Conservation (phyloP, 2,113 vertebrate genomes). For the Dasypus novemcinctus region DNA sequence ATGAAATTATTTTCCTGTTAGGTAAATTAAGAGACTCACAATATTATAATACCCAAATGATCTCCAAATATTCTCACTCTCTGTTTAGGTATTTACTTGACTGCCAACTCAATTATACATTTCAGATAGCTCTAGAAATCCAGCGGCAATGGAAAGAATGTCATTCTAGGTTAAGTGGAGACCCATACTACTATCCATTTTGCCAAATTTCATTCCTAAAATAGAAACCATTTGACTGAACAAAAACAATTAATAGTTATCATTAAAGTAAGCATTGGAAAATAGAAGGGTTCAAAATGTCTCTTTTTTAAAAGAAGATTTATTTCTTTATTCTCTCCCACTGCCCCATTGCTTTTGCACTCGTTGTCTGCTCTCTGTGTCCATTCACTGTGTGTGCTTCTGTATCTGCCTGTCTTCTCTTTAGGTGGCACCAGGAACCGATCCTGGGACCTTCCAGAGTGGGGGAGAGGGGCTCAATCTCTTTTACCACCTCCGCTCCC, state of each 20-base stretch:
- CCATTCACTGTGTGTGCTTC: too few relatives aligned
- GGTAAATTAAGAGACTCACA: background rate
- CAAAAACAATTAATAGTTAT: constrained; percentile 2
- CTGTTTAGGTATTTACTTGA: background rate
- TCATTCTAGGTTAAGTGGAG: background rate
- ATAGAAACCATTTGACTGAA: background rate
- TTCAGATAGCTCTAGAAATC: background rate
- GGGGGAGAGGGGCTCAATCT: too few relatives aligned
- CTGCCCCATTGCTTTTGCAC: too few relatives aligned
- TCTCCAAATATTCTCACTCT: background rate
- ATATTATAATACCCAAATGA: background rate
- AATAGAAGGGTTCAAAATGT: background rate
- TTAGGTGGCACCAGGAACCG: too few relatives aligned
- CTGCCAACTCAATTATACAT: background rate
- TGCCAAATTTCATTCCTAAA: background rate
- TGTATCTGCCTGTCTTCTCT: too few relatives aligned
- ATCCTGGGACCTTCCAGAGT: too few relatives aligned
- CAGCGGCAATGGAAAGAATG: background rate
- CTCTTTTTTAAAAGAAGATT: too few relatives aligned
- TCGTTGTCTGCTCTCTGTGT: too few relatives aligned
- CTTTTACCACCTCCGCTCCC: too few relatives aligned
- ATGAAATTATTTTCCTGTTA: background rate
- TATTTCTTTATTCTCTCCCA: too few relatives aligned
- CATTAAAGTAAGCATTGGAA: background rate
- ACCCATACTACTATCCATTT: background rate